phyloP scores from a whole-genome alignment of 2,113 vertebrate genomes.

The Telmatochromis brichardi region DNA sequence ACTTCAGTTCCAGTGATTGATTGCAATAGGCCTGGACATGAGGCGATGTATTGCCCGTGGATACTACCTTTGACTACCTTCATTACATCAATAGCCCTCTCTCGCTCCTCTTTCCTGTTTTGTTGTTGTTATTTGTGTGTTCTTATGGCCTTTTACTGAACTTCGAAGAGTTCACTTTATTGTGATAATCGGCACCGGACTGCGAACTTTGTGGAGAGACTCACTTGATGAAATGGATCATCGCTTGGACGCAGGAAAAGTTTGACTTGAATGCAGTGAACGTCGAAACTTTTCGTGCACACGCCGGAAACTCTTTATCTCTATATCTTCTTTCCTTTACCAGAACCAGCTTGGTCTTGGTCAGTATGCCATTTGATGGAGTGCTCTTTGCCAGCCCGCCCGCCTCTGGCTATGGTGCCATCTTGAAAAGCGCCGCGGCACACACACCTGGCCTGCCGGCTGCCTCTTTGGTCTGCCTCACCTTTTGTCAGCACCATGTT shows the following conservation, averaged over 20 bases:
- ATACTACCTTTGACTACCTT: conserved; percentile 64
- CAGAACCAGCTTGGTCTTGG: conserved; percentile 42
- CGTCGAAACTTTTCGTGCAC: neutral
- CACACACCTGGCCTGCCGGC: conserved; percentile 74
- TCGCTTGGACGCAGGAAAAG: neutral
- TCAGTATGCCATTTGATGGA: conserved; percentile 36
- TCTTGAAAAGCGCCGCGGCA: conserved; percentile 65
- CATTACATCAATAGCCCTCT: conserved; percentile 57
- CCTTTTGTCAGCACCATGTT: conserved; percentile 76
- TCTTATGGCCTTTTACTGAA: conserved; percentile 31
- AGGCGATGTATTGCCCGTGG: conserved; percentile 46
- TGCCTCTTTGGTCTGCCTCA: conserved; percentile 75
- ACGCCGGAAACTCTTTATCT: neutral
- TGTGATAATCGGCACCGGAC: neutral
- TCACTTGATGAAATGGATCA: neutral
- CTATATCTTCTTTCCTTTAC: neutral
- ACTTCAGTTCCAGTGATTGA: conserved; percentile 69
- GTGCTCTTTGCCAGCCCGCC: neutral
- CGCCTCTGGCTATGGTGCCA: conserved; percentile 43
- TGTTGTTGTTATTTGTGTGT: conserved; percentile 10
- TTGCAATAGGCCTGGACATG: conserved; percentile 61
- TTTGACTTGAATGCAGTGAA: neutral
- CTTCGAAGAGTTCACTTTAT: conserved; percentile 40
- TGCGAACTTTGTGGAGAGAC: neutral
- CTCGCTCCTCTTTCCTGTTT: neutral